phyloP scores from a whole-genome alignment of 2,888 invertebrate species.

The Tubiluchus corallicola region DNA sequence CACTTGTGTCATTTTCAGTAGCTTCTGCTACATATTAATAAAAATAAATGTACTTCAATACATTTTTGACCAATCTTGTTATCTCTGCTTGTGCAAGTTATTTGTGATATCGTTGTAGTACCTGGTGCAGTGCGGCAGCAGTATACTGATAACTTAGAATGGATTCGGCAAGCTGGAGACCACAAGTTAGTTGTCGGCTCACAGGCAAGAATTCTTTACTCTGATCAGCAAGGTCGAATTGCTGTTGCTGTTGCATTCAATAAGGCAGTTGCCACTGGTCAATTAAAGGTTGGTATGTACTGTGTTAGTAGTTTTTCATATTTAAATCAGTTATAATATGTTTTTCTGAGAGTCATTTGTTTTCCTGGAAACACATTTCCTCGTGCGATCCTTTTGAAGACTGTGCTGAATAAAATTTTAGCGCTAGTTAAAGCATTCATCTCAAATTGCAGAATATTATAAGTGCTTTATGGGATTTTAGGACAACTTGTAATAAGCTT shows the following conservation, averaged over 20 bases:
- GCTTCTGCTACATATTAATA: too few species aligned
- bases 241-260: conserved; percentile 38
- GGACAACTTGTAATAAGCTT: too few species aligned
- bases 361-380: too few species aligned
- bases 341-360: background rate
- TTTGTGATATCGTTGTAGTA: conserved; percentile 23
- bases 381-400: too few species aligned
- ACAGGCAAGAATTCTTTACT: conserved; percentile 40
- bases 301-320: background rate
- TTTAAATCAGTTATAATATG: background rate
- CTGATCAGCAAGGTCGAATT: conserved; percentile 36
- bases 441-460: too few species aligned
- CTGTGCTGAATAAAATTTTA: too few species aligned
- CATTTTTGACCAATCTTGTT: too few species aligned
- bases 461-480: too few species aligned
- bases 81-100: too few species aligned
- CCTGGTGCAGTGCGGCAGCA: conserved; percentile 34
- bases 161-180: conserved; percentile 37
- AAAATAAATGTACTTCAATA: too few species aligned
- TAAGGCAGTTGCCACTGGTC: conserved; percentile 32
- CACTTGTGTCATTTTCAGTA: too few species aligned
- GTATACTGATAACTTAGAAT: conserved; percentile 38
- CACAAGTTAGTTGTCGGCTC: conserved; percentile 37
- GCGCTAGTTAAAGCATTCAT: too few species aligned
- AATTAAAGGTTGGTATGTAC: conserved; percentile 31